Evolutionary conservation across 1,140 invertebrate species (phyloP).

Genomic region (Nylanderia fulva): DNA sequence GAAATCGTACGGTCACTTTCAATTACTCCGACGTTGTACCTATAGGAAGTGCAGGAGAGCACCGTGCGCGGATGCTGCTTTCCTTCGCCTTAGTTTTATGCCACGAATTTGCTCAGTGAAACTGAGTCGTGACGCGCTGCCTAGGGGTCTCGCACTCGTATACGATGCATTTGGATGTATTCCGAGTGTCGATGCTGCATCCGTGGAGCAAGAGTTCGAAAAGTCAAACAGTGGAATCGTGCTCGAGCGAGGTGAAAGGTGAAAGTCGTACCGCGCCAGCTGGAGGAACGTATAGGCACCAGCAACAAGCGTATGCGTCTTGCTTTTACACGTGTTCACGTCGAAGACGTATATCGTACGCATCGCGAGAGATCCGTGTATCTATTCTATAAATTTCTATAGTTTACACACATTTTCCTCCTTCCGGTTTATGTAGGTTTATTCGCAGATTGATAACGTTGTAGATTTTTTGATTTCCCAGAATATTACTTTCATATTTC

Average conservation of each 20-base stretch:
- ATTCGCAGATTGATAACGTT: background rate
- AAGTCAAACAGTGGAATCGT: constrained; percentile 80
- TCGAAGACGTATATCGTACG: constrained; percentile 64
- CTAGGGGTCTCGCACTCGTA: constrained; percentile 7
- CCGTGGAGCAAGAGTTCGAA: constrained; percentile 74
- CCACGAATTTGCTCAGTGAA: constrained; percentile 66
- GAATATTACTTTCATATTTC: background rate
- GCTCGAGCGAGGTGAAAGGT: constrained; percentile 83
- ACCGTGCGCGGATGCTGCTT: constrained; percentile 58
- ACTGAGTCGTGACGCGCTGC: constrained; percentile 70
- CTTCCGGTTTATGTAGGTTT: background rate
- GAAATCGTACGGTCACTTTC: constrained; percentile 49
- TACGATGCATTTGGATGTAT: constrained; percentile 17
- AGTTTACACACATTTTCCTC: background rate
- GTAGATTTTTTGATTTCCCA: background rate
- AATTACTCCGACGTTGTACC: constrained; percentile 11
- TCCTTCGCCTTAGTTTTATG: constrained; percentile 52
- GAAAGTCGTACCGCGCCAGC: constrained; percentile 79
- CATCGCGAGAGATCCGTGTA: constrained; percentile 16
- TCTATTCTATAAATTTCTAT: background rate
- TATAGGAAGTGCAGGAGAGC: constrained; percentile 16
- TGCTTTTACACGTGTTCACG: constrained; percentile 68
- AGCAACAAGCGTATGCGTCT: constrained; percentile 23
- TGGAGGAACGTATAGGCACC: constrained; percentile 13
- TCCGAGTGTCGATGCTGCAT: constrained; percentile 3